A percentile compares a stretch with the other conserved stretches of the same genome.
phyloP scores from a whole-genome alignment of 2,797 vertebrate genomes.

The Gephyroberyx darwinii region DNA sequence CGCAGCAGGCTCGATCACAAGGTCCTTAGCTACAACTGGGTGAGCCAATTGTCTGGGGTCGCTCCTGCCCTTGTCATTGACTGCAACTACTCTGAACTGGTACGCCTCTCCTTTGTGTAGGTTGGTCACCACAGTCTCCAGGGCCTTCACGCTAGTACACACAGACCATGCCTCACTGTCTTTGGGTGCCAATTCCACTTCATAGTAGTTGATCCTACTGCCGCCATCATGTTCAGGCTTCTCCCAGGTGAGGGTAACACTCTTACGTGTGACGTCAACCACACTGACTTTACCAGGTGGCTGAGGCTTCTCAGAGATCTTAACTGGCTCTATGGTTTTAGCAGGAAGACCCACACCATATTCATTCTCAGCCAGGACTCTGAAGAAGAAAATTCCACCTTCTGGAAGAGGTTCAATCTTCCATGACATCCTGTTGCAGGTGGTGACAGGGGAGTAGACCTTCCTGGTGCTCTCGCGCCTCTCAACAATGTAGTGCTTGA shows the following conservation, averaged over 20 bases:
- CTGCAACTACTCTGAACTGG: conserved; percentile 93
- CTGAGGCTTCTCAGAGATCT: conserved; percentile 96
- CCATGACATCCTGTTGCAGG: conserved; percentile 94
- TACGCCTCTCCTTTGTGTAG: conserved; percentile 94
- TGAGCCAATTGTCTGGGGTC: conserved; percentile 92
- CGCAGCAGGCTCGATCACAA: conserved; percentile 93
- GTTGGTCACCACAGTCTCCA: conserved; percentile 90
- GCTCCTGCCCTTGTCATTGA: conserved; percentile 97
- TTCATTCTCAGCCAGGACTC: conserved; percentile 96
- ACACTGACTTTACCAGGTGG: conserved; percentile 96
- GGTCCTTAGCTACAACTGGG: conserved; percentile 92
- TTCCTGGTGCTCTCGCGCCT: conserved; percentile 98
- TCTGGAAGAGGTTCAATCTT: conserved; percentile 95
- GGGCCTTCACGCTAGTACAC: conserved; percentile 89
- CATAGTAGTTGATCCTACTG: conserved; percentile 94
- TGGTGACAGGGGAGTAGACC: conserved; percentile 92
- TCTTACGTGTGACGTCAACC: conserved; percentile 92
- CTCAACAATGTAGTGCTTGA: conserved; percentile 97
- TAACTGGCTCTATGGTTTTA: conserved; percentile 90
- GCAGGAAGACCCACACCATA: conserved; percentile 93
- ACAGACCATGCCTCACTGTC: conserved; percentile 93
- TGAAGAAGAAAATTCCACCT: conserved; percentile 94
- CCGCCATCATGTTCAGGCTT: conserved; percentile 97
- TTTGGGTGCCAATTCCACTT: conserved; percentile 94
- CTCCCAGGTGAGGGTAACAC: conserved; percentile 92